These are phyloP conservation scores for Palythoa grandiflora DNA, from an alignment of 92 coral and sea anemone species.

Conservation along the genomic window DNA sequence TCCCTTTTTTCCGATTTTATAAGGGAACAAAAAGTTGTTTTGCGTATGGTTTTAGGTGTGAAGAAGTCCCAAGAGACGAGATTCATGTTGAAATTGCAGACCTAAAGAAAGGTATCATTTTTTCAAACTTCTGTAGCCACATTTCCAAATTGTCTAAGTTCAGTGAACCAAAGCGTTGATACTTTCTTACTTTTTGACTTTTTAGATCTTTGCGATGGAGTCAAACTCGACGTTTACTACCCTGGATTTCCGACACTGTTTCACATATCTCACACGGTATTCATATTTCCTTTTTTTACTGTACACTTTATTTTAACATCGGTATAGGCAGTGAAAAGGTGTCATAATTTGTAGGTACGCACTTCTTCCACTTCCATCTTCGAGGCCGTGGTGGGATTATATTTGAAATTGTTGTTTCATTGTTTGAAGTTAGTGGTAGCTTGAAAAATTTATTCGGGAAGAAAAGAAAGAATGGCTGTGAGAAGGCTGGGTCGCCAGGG, in stretches of 20 bases:
- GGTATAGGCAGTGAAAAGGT: too few relatives aligned
- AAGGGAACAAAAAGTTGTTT: not conserved
- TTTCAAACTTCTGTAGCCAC: not conserved
- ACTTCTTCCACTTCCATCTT: too few relatives aligned
- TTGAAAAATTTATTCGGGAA: too few relatives aligned
- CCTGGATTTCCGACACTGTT: slow-evolving; percentile 96
- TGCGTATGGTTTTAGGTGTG: slow-evolving; percentile 67
- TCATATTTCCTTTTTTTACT: slow-evolving; percentile 12
- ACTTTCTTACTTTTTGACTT: not conserved
- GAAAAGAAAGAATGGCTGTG: too few relatives aligned
- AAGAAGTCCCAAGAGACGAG: slow-evolving; percentile 76
- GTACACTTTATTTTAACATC: too few relatives aligned
- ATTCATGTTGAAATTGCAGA: slow-evolving; percentile 61
- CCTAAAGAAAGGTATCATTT: slow-evolving; percentile 64
- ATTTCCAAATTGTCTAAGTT: too few relatives aligned
- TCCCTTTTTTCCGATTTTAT: not conserved
- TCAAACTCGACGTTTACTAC: slow-evolving; percentile 83
- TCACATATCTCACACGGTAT: slow-evolving; percentile 88
- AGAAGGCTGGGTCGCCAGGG: too few relatives aligned
- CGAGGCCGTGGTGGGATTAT: too few relatives aligned
- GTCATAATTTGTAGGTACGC: too few relatives aligned
- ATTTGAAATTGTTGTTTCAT: too few relatives aligned
- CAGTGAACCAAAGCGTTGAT: too few relatives aligned
- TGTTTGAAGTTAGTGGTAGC: too few relatives aligned
- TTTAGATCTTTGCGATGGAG: slow-evolving; percentile 85